phyloP scores from a whole-genome alignment of 2,888 invertebrate genomes.

The Sarcophaga caerulescens region DNA sequence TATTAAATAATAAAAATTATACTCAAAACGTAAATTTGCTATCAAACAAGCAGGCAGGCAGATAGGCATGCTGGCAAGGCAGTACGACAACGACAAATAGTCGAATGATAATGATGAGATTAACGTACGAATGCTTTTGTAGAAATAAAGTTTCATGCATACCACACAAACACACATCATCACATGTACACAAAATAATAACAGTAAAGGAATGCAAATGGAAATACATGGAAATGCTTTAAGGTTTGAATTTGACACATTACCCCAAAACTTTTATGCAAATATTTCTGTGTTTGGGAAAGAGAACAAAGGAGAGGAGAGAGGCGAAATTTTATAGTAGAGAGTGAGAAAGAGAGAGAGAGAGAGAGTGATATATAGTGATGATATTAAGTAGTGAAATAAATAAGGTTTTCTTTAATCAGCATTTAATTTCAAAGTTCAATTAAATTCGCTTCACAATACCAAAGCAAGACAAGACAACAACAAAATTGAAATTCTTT shows the following conservation, averaged over 20 bases:
- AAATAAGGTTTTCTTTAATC: no score
- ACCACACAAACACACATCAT: not conserved
- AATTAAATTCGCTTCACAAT: no score
- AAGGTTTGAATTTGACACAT: not conserved
- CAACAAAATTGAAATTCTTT: no score
- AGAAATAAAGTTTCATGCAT: not conserved
- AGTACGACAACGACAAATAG: conserved; percentile 7
- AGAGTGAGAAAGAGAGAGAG: no score
- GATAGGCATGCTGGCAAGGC: conserved; percentile 14
- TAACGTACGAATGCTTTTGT: not conserved
- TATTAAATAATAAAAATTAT: not conserved
- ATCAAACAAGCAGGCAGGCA: conserved; percentile 34
- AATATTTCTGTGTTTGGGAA: not conserved
- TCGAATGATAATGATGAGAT: not conserved
- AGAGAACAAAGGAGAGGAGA: not conserved
- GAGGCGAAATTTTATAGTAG: no score
- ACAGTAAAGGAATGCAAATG: not conserved
- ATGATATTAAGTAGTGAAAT: no score
- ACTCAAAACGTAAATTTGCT: conserved; percentile 51
- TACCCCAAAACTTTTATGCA: not conserved
- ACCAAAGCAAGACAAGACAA: no score
- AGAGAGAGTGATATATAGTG: no score
- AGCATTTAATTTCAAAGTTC: no score
- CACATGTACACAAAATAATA: not conserved
- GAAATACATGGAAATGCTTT: not conserved